These are phyloP conservation scores for Phymastichus coffea DNA, from an alignment of 1,140 invertebrate species.

Conservation along the genomic window DNA sequence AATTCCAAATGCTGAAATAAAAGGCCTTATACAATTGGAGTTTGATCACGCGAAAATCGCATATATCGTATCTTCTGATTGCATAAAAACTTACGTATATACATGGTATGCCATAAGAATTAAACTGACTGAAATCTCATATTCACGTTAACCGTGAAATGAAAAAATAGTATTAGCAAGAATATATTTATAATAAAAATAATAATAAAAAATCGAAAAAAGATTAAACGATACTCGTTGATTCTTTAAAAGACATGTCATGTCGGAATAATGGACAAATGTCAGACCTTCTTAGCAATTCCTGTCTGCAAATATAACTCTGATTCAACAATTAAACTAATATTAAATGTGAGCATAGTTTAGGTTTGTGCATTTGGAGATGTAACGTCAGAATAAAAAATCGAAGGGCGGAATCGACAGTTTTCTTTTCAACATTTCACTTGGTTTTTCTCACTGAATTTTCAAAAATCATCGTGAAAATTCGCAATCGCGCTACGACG, in stretches of 20 bases:
- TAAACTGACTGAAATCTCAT: conserved; percentile 19
- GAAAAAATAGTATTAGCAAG: not conserved
- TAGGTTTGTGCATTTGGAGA: conserved; percentile 8
- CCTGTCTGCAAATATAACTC: not conserved
- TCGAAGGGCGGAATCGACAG: conserved; percentile 5
- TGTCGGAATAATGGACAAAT: not conserved
- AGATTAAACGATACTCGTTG: not conserved
- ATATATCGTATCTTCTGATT: too few species aligned
- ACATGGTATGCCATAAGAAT: conserved; percentile 13
- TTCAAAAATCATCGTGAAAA: not conserved
- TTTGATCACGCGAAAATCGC: conserved; percentile 9
- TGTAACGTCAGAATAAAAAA: conserved; percentile 9
- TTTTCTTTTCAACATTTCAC: not conserved
- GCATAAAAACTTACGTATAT: conserved; percentile 18
- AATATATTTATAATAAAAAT: not conserved
- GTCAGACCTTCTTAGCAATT: not conserved
- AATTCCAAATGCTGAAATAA: not conserved
- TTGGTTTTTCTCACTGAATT: not conserved
- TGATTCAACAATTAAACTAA: not conserved
- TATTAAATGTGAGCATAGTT: conserved; percentile 17
- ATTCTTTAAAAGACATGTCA: not conserved
- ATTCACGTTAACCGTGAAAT: conserved; percentile 3
- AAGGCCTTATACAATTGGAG: conserved; percentile 24
- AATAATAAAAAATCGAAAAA: conserved; percentile 9
- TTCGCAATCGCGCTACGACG: not conserved